phyloP scores from a whole-genome alignment of 2,113 vertebrate species.

The Alligator mississippiensis region DNA sequence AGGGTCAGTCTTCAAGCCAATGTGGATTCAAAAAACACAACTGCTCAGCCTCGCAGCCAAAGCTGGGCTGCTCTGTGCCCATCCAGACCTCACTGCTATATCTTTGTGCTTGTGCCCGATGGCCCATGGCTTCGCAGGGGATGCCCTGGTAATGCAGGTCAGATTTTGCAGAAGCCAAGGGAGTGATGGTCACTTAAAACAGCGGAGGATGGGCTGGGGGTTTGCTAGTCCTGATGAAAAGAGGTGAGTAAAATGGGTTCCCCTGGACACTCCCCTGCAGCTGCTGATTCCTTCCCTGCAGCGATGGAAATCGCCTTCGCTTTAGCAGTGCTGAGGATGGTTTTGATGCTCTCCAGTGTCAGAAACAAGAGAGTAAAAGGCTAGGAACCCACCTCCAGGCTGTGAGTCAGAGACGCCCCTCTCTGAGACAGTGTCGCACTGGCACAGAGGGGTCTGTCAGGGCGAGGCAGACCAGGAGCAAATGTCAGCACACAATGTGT shows the following conservation, averaged over 20 bases:
- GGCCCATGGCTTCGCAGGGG: too few species aligned
- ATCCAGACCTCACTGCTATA: too few species aligned
- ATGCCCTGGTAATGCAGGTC: too few species aligned
- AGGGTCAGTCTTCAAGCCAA: too few species aligned
- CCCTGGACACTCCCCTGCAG: not conserved
- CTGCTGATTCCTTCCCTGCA: not conserved
- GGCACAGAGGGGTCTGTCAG: not conserved
- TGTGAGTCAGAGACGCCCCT: not conserved
- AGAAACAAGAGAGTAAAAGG: not conserved
- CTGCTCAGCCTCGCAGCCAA: too few species aligned
- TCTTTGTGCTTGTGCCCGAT: too few species aligned
- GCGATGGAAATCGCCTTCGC: not conserved
- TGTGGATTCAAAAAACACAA: too few species aligned
- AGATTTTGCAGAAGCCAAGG: too few species aligned
- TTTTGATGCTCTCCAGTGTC: not conserved
- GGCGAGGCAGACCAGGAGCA: too few species aligned
- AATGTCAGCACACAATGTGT: not conserved
- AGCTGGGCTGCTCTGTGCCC: too few species aligned
- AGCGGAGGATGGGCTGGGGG: not conserved
- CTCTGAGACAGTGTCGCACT: not conserved
- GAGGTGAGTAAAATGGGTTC: not conserved
- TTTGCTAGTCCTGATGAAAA: not conserved
- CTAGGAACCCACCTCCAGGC: not conserved
- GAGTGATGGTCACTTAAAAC: too few species aligned
- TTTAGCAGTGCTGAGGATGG: not conserved